phyloP scores from a whole-genome alignment of 2,113 vertebrate genomes.

The Sakesphorus luctuosus region DNA sequence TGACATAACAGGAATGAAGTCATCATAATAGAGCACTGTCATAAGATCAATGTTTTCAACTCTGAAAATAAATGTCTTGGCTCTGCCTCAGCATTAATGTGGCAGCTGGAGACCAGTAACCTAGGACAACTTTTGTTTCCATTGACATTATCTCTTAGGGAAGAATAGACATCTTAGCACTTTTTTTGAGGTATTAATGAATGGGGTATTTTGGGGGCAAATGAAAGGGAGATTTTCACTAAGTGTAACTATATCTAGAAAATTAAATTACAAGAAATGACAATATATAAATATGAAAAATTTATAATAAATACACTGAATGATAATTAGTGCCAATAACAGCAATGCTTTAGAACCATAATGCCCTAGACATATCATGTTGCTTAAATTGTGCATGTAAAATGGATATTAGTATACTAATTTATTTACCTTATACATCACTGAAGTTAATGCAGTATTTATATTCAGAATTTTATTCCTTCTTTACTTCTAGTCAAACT shows the following conservation, averaged over 20 bases:
- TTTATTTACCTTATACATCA: background rate
- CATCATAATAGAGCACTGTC: slow-evolving; percentile 49
- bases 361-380: background rate
- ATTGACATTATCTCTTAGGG: slow-evolving; percentile 60
- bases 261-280: background rate
- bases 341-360: background rate
- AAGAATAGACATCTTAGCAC: background rate
- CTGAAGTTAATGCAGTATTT: background rate
- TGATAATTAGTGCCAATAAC: background rate
- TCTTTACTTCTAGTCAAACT: background rate
- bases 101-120: slow-evolving; percentile 69
- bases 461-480: background rate
- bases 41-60: slow-evolving; percentile 59
- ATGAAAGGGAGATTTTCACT: background rate
- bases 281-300: background rate
- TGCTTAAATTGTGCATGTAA: background rate
- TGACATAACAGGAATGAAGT: slow-evolving; percentile 56
- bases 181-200: background rate
- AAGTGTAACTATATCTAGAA: background rate
- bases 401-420: background rate
- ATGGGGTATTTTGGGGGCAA: background rate
- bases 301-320: background rate
- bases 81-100: slow-evolving; percentile 71
- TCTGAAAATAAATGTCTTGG: slow-evolving; percentile 71
- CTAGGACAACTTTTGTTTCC: slow-evolving; percentile 64